Evolutionary conservation across 2,888 invertebrate genomes (phyloP).

Genomic region (Lingula anatina): DNA sequence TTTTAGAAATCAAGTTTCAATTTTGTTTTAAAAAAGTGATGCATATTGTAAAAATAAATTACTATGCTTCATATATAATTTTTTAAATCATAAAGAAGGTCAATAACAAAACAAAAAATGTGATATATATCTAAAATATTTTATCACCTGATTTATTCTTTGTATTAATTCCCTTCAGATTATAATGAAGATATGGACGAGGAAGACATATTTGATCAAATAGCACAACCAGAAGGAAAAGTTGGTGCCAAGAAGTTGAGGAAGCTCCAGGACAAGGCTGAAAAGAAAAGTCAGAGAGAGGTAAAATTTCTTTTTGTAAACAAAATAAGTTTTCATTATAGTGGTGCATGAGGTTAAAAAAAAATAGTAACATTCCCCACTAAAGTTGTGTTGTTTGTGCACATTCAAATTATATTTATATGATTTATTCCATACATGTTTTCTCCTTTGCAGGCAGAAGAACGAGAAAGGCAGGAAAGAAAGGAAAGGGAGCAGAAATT

Average conservation of each 20-base stretch:
- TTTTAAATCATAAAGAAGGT: no score
- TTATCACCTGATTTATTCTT: no score
- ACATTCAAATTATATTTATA: no score
- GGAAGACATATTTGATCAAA: constrained; percentile 16
- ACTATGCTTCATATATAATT: no score
- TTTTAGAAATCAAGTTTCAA: no score
- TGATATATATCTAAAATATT: no score
- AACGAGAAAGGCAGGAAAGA: constrained; percentile 71
- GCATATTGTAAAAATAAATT: no score
- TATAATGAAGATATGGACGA: constrained; percentile 21
- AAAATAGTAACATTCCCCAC: neutral
- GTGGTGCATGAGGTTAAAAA: neutral
- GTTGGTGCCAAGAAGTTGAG: constrained; percentile 88
- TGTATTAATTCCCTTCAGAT: no score
- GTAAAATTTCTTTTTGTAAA: constrained; percentile 17
- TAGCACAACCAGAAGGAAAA: constrained; percentile 63
- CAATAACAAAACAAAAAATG: no score
- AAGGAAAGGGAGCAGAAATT: constrained; percentile 73
- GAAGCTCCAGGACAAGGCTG: constrained; percentile 90
- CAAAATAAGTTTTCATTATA: neutral
- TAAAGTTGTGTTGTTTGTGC: neutral
- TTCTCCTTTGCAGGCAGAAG: no score
- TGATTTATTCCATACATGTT: no score
- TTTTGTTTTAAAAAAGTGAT: no score
- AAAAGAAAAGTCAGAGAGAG: constrained; percentile 74